Conservation (phyloP, 2,888 invertebrate species). For the Conops quadrifasciatus region DNA sequence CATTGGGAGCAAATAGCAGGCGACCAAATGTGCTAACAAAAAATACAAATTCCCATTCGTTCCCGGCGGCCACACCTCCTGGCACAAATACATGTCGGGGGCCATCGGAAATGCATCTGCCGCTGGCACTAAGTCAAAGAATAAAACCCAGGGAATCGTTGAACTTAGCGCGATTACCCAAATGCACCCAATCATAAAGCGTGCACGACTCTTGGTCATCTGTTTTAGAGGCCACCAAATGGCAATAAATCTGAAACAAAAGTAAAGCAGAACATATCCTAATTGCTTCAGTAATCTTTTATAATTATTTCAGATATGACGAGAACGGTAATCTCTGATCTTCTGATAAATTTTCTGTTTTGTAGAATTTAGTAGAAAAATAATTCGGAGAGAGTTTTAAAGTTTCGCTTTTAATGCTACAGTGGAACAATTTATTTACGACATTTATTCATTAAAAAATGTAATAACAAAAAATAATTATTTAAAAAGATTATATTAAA, state of each 20-base stretch:
- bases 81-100: conserved; percentile 78
- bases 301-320: background rate
- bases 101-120: conserved; percentile 69
- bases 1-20: conserved; percentile 92
- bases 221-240: conserved; percentile 96
- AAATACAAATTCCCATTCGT: conserved; percentile 86
- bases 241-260: conserved; percentile 91
- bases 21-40: conserved; percentile 85
- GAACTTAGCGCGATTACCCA: conserved; percentile 88
- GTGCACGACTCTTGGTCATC: conserved; percentile 87
- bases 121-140: conserved; percentile 76
- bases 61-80: conserved; percentile 87
- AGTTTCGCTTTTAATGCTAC: no score
- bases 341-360: no score
- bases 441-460: no score
- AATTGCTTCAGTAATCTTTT: no score
- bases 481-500: no score
- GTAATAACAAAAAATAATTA: background rate
- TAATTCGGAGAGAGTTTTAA: no score
- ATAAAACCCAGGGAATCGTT: conserved; percentile 90
- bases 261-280: conserved; percentile 42
- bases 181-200: conserved; percentile 87
- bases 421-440: no score
- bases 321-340: background rate
- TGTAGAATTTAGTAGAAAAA: no score